These are phyloP conservation scores for Calliopsis andreniformis DNA, from an alignment of 1,140 invertebrate genomes.

Conservation along the genomic window DNA sequence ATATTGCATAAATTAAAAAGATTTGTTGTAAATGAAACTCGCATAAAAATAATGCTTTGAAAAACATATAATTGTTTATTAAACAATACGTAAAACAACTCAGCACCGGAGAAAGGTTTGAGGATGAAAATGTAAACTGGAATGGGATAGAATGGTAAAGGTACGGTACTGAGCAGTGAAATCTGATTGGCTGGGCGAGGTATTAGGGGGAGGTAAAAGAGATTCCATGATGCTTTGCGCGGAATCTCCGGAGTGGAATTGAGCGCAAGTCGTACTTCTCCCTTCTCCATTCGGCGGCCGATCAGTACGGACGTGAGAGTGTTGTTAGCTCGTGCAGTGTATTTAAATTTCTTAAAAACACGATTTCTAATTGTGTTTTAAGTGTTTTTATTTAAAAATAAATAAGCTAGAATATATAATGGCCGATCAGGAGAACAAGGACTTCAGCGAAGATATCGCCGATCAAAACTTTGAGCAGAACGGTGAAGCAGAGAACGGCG, in stretches of 20 bases:
- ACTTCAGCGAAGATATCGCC: conserved; percentile 80
- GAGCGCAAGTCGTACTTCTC: conserved; percentile 48
- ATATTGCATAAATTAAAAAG: not conserved
- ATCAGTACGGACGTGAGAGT: conserved; percentile 65
- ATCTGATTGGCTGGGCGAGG: conserved; percentile 48
- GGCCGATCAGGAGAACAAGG: conserved; percentile 80
- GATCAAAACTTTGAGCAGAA: conserved; percentile 80
- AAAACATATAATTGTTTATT: too few relatives aligned
- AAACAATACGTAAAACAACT: too few relatives aligned
- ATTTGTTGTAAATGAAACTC: not conserved
- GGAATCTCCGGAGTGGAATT: conserved; percentile 53
- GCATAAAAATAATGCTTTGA: too few relatives aligned
- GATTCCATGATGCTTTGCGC: conserved; percentile 67
- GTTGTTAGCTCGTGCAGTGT: conserved; percentile 53
- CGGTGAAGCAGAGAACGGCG: conserved; percentile 77
- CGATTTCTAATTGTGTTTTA: conserved; percentile 38
- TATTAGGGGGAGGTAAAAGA: conserved; percentile 13
- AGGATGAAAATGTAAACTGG: not conserved
- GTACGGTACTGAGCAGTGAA: conserved; percentile 23
- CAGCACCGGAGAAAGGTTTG: too few relatives aligned
- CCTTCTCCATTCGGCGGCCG: conserved; percentile 75
- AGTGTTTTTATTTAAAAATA: conserved; percentile 46
- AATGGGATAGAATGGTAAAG: not conserved
- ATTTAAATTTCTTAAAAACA: conserved; percentile 37
- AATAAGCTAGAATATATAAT: conserved; percentile 62